Percentiles rank a stretch among this genome's conserved stretches.
Conservation (phyloP, 1,140 invertebrate species). For the Drosophila mayri region DNA sequence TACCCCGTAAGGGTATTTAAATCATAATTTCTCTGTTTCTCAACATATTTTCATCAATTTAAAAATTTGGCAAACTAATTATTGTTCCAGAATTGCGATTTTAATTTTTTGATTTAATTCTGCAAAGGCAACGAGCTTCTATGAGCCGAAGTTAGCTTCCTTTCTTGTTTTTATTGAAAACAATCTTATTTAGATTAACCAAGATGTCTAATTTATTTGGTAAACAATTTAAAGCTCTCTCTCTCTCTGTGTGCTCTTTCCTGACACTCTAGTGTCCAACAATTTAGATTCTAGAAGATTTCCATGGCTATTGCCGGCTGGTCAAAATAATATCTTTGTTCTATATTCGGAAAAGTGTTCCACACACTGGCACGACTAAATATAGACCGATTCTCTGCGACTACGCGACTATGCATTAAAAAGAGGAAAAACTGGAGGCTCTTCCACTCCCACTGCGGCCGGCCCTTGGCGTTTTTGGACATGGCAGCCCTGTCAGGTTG, state of each 20-base stretch:
- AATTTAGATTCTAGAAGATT: neutral
- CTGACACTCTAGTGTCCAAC: neutral
- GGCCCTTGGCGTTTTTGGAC: conserved; percentile 45
- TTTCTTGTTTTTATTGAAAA: no score
- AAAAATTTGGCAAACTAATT: no score
- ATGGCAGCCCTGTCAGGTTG: conserved; percentile 79
- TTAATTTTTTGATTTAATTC: no score
- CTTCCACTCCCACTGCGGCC: conserved; percentile 61
- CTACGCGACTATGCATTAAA: conserved; percentile 2
- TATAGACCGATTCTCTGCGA: conserved; percentile 1
- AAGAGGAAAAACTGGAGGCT: neutral
- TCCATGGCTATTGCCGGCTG: neutral
- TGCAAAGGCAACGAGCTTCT: no score
- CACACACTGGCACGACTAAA: neutral
- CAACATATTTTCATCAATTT: no score
- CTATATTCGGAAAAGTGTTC: neutral
- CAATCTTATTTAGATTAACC: no score
- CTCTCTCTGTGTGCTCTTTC: neutral
- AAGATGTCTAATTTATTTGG: no score
- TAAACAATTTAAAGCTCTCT: neutral
- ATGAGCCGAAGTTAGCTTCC: no score
- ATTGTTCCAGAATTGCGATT: no score
- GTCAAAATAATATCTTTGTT: neutral
- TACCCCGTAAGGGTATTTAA: no score
- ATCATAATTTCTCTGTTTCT: no score